Evolutionary conservation across 2,888 invertebrate species (phyloP).

Genomic region (Limenitis camilla): DNA sequence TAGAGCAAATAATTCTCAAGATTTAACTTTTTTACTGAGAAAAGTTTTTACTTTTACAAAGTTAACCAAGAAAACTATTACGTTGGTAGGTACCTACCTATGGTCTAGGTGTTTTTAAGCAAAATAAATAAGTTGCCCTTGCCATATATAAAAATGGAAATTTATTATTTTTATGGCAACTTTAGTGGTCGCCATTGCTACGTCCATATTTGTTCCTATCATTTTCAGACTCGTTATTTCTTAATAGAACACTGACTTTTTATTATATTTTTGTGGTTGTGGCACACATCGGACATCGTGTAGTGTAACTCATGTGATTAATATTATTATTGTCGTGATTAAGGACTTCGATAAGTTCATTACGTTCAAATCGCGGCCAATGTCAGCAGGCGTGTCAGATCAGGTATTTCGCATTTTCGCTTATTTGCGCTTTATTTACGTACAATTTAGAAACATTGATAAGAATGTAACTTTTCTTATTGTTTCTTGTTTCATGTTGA

Average conservation of each 20-base stretch:
- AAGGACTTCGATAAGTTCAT: conserved; percentile 66
- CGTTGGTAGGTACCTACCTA: no score
- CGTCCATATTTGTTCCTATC: conserved; percentile 45
- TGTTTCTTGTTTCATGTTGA: conserved; percentile 75
- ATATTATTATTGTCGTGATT: conserved; percentile 58
- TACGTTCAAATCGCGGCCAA: conserved; percentile 80
- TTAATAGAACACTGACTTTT: conserved; percentile 58
- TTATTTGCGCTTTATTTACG: conserved; percentile 40
- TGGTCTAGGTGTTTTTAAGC: neutral
- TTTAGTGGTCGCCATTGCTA: conserved; percentile 55
- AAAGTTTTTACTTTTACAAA: no score
- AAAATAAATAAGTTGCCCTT: neutral
- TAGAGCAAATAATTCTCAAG: no score
- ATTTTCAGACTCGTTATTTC: conserved; percentile 50
- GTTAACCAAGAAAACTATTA: no score
- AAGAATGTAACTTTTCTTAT: conserved; percentile 39
- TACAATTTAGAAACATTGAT: conserved; percentile 27
- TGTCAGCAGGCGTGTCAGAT: conserved; percentile 94
- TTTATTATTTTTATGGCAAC: conserved; percentile 17
- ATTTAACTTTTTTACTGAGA: no score
- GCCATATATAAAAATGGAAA: neutral
- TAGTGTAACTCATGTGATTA: conserved; percentile 71
- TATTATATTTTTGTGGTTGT: conserved; percentile 50
- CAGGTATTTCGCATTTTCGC: conserved; percentile 78
- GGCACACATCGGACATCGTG: conserved; percentile 58